Conservation (phyloP, 2,113 vertebrate species). For the Archocentrus centrarchus region DNA sequence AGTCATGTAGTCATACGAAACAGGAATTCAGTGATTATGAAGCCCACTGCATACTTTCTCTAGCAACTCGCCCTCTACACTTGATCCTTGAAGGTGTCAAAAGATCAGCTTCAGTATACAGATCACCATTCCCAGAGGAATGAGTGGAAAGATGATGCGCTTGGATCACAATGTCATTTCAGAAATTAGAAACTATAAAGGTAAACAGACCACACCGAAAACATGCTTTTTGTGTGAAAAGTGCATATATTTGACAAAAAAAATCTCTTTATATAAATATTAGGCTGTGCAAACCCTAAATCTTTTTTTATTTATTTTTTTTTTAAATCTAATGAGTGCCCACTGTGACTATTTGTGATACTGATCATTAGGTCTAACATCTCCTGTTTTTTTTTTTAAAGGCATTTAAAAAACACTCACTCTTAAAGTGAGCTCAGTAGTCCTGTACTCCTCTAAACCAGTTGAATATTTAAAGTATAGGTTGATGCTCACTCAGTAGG, state of each 20-base stretch:
- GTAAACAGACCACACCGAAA: background rate
- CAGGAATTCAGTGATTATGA: conserved; percentile 7
- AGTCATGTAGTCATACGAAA: background rate
- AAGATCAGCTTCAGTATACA: background rate
- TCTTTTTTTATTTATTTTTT: too few relatives aligned
- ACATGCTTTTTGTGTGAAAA: too few relatives aligned
- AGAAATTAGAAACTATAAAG: background rate
- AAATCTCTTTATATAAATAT: too few relatives aligned
- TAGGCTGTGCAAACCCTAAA: too few relatives aligned
- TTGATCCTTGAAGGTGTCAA: background rate
- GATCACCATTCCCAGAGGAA: background rate
- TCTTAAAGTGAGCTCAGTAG: background rate
- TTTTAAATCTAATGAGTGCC: background rate
- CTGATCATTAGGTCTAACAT: background rate
- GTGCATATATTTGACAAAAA: too few relatives aligned
- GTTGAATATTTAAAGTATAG: background rate
- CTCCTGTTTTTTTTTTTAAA: background rate
- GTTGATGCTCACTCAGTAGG: background rate
- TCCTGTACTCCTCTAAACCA: background rate
- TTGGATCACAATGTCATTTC: background rate
- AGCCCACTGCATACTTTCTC: background rate
- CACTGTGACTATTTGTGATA: background rate
- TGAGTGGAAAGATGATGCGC: background rate
- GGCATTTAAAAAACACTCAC: background rate
- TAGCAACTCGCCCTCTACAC: background rate